phyloP scores from a whole-genome alignment of 2,797 vertebrate species.

The Fistularia commersonii region DNA sequence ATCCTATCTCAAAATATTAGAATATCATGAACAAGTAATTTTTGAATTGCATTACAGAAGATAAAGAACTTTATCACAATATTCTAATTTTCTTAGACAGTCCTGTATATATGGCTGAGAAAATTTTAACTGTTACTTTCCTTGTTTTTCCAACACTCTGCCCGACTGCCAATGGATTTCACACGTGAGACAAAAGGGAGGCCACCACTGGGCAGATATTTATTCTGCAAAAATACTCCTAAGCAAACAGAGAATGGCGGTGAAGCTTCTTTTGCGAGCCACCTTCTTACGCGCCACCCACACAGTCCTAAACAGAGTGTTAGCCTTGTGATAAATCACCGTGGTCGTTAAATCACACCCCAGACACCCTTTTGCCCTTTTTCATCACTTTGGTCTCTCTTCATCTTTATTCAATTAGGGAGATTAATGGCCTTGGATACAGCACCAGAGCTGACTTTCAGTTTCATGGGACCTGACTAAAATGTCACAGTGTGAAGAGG shows the following conservation, averaged over 20 bases:
- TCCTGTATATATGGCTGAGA: background rate
- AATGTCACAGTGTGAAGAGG: slow-evolving; percentile 49
- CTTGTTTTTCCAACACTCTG: background rate
- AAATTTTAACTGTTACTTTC: background rate
- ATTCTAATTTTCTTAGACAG: too few species aligned
- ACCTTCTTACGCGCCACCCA: slow-evolving; percentile 66
- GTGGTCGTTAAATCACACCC: slow-evolving; percentile 59
- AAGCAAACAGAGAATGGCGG: slow-evolving; percentile 8
- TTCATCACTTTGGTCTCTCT: slow-evolving; percentile 54
- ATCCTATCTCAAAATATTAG: too few species aligned
- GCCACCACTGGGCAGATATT: too few species aligned
- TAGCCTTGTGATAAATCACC: slow-evolving; percentile 63
- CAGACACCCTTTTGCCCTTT: slow-evolving; percentile 66
- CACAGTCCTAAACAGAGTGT: slow-evolving; percentile 50
- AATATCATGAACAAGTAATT: too few species aligned
- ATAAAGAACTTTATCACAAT: too few species aligned
- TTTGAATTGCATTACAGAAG: too few species aligned
- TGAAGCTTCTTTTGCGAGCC: slow-evolving; percentile 55
- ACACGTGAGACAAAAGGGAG: too few species aligned
- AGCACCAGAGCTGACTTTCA: slow-evolving; percentile 48
- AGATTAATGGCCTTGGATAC: slow-evolving; percentile 55
- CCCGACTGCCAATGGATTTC: too few species aligned
- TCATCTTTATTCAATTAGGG: slow-evolving; percentile 70
- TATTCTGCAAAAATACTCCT: too few species aligned
- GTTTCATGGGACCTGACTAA: slow-evolving; percentile 45